Conservation (phyloP, 2,113 vertebrate species). For the Porphyrio hochstetteri region DNA sequence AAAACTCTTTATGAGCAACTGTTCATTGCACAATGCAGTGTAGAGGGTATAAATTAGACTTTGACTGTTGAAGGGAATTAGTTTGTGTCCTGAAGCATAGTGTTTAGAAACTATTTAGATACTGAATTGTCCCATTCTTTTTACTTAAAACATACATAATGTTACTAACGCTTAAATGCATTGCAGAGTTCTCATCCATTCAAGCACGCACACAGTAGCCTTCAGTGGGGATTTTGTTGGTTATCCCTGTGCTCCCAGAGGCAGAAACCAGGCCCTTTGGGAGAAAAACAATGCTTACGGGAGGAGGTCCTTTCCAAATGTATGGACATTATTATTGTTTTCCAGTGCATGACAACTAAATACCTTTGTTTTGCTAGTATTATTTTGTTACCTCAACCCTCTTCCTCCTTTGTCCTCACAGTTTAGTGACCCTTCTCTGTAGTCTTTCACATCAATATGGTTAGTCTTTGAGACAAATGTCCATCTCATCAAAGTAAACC, state of each 20-base stretch:
- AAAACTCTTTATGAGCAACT: background rate
- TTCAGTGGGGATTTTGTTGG: background rate
- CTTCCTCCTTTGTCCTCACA: background rate
- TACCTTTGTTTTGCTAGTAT: background rate
- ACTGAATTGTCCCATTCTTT: background rate
- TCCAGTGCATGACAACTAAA: background rate
- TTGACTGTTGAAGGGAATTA: background rate
- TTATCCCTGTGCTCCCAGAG: background rate
- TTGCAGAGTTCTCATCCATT: background rate
- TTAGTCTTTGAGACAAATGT: background rate
- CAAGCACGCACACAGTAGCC: background rate
- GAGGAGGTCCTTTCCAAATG: background rate
- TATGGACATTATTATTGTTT: background rate
- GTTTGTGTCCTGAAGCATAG: background rate
- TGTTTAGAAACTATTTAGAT: background rate
- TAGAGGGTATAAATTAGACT: background rate
- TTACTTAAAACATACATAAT: background rate
- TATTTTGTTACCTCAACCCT: background rate
- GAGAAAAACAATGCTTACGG: background rate
- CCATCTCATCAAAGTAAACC: background rate
- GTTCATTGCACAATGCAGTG: background rate
- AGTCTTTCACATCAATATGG: background rate
- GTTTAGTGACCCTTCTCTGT: background rate
- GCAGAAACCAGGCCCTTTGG: background rate
- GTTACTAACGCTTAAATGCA: background rate